Evolutionary conservation across 2,888 invertebrate species (phyloP), one percentile per base, ranked within the genome.

Genomic region (Hoplodrina ambigua): DNA sequence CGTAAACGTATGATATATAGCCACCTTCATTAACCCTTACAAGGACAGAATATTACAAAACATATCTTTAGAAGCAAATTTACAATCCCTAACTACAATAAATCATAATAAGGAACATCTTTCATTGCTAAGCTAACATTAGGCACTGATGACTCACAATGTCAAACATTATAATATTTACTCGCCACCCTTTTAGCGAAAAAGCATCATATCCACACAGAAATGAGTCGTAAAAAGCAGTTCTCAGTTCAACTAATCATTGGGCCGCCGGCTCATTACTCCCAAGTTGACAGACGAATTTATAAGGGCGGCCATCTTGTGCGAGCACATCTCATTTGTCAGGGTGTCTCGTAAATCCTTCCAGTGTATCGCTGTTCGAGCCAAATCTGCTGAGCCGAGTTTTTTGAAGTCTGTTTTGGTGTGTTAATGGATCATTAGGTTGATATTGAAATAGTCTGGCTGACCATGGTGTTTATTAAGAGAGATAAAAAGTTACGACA

Each of bases 271-370:
- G 75, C 88, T 92, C 92, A 90, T 93, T 92, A 93, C 89, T 89
- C 82, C 72, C 69, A 65, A 75, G 86, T 81, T 88, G 92, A 91
- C 91, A 88, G 89, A 92, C 84, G 87, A 88, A 91, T 92, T 91
- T 91, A 90, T 90, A 90, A 88, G 88, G 84, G 80, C 72, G 70
- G 67, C 75, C 80, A 82, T 79, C 65, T 73, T 73, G 69, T 71
- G 83, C 19, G 46, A 41, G 69, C 83, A 80, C 85, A 78, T 82
- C 83, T 84, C 89, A 89, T 89, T 90, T 90, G 88, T 91, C 89
- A 85, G 68, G 61, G 41, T 30, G 81, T 57, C 75, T 73, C 71
- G 68, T 87, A 86, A 86, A 86, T 86, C 82, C 72, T 69, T 79
- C 77, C 65, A 62, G 69, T 72, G 70, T 79, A 78, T 79, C 63